Evolutionary conservation across 2,113 vertebrate genomes (phyloP).

Genomic region (Tragulus kanchil): DNA sequence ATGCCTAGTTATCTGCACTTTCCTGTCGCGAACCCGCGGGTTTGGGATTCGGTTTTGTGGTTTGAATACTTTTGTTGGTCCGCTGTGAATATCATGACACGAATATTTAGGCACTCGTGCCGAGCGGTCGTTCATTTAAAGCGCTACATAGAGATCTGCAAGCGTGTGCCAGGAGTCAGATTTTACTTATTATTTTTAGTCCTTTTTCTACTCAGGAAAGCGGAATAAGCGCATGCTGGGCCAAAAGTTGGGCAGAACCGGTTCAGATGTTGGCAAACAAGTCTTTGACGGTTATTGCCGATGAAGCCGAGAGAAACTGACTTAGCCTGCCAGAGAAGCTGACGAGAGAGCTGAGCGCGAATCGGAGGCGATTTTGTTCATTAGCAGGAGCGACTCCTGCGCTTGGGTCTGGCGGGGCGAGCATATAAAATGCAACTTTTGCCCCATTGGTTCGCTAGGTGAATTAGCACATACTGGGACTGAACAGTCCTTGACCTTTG

Average conservation of each 20-base stretch:
- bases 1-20: conserved; percentile 17
- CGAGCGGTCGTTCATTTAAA: neutral
- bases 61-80: neutral
- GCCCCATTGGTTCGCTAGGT: conserved; percentile 96
- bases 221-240: conserved; percentile 43
- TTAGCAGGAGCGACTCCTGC: conserved; percentile 77
- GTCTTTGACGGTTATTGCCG: neutral
- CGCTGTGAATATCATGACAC: neutral
- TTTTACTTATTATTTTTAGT: neutral
- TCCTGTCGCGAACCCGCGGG: conserved; percentile 2
- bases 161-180: neutral
- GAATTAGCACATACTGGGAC: conserved; percentile 97
- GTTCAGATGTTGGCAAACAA: neutral
- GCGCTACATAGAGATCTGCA: neutral
- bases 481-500: conserved; percentile 99
- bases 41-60: neutral
- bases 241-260: conserved; percentile 31
- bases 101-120: neutral
- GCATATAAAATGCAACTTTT: conserved; percentile 90
- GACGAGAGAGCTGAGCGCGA: conserved; percentile 51
- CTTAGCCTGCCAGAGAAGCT: neutral
- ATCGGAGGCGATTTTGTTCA: conserved; percentile 69
- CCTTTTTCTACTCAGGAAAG: conserved; percentile 40
- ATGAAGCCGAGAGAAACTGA: neutral
- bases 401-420: conserved; percentile 81